Evolutionary conservation across 2,797 vertebrate genomes (phyloP).

Genomic region (Siniperca undulata): DNA sequence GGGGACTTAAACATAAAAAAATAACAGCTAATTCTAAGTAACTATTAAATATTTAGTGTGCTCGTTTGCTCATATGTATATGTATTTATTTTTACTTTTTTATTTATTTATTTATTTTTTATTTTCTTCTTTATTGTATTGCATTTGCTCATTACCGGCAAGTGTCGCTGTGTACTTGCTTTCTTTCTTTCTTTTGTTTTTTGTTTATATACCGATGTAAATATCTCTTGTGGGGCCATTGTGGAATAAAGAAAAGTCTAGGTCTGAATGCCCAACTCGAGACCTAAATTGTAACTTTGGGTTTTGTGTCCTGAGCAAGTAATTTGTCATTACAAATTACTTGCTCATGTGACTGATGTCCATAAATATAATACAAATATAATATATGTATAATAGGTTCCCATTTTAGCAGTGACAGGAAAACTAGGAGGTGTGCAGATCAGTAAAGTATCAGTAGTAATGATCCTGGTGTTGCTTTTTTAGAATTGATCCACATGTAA

Average conservation of each 20-base stretch:
- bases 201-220: neutral
- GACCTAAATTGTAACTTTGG: neutral
- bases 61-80: no score
- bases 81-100: no score
- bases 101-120: no score
- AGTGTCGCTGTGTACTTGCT: neutral
- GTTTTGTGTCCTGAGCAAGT: neutral
- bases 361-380: neutral
- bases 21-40: no score
- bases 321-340: neutral
- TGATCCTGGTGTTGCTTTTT: neutral
- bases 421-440: neutral
- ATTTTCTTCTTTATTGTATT: no score
- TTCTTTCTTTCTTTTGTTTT: neutral
- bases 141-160: neutral
- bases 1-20: no score
- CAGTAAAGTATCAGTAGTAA: neutral
- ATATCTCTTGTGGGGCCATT: no score
- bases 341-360: neutral
- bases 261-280: neutral
- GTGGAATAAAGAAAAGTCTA: neutral
- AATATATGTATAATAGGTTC: neutral
- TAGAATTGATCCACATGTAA: neutral
- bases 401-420: neutral
- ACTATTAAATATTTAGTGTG: no score